Evolutionary conservation across 2,113 vertebrate genomes (phyloP).

Genomic region (Bettongia penicillata): DNA sequence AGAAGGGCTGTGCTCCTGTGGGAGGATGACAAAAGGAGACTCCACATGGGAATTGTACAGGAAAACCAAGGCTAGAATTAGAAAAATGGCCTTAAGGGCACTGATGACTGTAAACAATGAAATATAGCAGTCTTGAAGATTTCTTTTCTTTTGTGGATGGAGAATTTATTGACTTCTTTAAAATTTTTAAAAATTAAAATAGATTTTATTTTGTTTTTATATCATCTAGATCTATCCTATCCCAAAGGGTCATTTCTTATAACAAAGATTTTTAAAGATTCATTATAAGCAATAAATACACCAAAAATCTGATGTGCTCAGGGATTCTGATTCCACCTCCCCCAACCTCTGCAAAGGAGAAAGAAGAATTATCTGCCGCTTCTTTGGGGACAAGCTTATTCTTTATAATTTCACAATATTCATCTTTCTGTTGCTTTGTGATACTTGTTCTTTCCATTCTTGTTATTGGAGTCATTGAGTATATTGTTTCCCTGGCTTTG

Average conservation of each 20-base stretch:
- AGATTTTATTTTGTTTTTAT: background rate
- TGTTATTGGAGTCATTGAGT: background rate
- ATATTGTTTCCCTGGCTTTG: background rate
- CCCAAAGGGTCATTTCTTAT: background rate
- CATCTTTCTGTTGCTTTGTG: background rate
- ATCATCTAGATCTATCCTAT: background rate
- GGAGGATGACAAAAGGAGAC: conserved; percentile 2
- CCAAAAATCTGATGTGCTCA: background rate
- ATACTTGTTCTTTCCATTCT: background rate
- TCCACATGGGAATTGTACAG: background rate
- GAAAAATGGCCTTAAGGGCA: conserved; percentile 7
- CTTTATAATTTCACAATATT: background rate
- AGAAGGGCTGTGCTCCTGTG: background rate
- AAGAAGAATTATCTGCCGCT: background rate
- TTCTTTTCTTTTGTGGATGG: background rate
- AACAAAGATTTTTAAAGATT: background rate
- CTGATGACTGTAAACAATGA: background rate
- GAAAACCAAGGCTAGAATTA: conserved; percentile 25
- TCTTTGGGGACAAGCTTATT: background rate
- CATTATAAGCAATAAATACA: background rate
- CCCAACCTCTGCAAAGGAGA: background rate
- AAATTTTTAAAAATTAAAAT: background rate
- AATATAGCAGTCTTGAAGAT: background rate
- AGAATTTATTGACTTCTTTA: background rate
- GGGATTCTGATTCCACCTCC: background rate